Conservation (phyloP, 2,113 vertebrate genomes). For the Sterrhoptilus dennistouni region DNA sequence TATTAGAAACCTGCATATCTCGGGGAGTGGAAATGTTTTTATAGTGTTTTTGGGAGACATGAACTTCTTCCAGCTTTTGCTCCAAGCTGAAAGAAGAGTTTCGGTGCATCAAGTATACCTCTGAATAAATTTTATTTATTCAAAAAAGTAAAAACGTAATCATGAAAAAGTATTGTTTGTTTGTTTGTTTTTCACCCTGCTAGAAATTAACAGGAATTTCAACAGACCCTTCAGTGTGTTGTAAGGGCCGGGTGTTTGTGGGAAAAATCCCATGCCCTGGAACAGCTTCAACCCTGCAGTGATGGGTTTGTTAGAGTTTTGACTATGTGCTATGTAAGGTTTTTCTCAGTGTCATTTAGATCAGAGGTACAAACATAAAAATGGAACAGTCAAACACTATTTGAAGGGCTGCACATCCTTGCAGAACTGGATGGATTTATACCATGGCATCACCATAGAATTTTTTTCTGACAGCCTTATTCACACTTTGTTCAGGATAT, state of each 20-base stretch:
- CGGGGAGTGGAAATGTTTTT: not conserved
- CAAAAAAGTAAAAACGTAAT: not conserved
- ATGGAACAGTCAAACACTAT: not conserved
- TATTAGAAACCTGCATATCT: not conserved
- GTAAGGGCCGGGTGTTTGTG: too few relatives aligned
- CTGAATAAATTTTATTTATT: not conserved
- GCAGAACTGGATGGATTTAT: not conserved
- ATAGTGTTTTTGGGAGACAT: not conserved
- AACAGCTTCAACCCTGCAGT: not conserved
- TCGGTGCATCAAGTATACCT: not conserved
- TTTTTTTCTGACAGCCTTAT: not conserved
- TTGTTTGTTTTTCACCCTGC: not conserved
- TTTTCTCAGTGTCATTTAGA: not conserved
- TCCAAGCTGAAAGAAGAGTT: not conserved
- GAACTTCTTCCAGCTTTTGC: not conserved
- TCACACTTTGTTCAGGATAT: not conserved
- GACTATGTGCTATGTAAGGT: rapidly evolving
- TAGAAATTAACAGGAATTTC: not conserved
- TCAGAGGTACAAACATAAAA: not conserved
- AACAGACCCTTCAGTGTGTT: not conserved
- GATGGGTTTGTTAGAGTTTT: not conserved
- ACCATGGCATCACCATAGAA: rapidly evolving
- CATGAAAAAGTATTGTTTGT: rapidly evolving
- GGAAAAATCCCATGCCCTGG: not conserved
- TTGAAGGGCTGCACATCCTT: not conserved